phyloP scores from a whole-genome alignment of 2,113 vertebrate genomes.

The Mus pahari region DNA sequence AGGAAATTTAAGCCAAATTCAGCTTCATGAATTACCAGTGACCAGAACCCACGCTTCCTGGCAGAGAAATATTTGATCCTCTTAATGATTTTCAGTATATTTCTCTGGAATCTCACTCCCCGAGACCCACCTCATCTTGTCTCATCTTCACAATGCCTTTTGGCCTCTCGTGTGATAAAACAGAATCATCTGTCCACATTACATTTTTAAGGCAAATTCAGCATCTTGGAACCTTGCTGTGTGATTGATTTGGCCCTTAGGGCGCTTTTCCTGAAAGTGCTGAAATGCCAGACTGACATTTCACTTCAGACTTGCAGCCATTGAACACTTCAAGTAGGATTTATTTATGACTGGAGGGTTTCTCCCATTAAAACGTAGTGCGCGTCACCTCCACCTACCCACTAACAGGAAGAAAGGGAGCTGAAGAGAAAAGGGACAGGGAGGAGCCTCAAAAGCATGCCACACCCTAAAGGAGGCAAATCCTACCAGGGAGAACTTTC shows the following conservation, averaged over 20 bases:
- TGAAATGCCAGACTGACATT: constrained; percentile 77
- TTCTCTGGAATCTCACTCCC: not conserved
- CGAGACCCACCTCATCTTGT: not conserved
- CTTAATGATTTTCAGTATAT: not conserved
- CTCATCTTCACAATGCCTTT: not conserved
- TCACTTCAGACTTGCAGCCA: constrained; percentile 64
- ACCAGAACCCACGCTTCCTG: not conserved
- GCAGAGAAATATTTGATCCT: not conserved
- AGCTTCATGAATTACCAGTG: not conserved
- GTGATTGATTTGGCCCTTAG: constrained; percentile 57
- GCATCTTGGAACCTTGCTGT: not conserved
- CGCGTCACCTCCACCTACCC: not conserved
- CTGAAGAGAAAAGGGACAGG: not conserved
- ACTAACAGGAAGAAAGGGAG: not conserved
- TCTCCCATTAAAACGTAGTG: constrained; percentile 54
- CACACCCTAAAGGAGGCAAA: not conserved
- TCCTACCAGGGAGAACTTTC: not conserved
- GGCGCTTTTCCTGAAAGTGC: constrained; percentile 54
- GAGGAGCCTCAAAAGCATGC: not conserved
- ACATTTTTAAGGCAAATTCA: constrained; percentile 53
- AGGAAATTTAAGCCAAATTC: not conserved
- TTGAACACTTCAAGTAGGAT: constrained; percentile 49
- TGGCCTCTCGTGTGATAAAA: constrained; percentile 33
- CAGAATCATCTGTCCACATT: constrained; percentile 56
- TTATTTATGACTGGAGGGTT: constrained; percentile 61